These are phyloP conservation scores for Ondatra zibethicus DNA, from an alignment of 2,113 vertebrate genomes.

Conservation along the genomic window DNA sequence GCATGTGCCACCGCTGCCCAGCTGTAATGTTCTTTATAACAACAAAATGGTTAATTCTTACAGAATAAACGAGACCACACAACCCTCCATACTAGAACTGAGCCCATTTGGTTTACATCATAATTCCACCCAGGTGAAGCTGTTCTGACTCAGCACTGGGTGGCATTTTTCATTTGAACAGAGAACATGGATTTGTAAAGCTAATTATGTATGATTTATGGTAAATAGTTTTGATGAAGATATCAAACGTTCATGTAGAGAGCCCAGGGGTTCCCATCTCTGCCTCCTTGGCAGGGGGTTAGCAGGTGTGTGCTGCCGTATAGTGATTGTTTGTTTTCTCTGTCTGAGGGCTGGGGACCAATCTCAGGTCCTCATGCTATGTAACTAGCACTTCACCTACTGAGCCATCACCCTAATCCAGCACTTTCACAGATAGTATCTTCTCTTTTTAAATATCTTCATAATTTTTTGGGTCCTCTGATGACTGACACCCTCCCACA, in stretches of 20 bases:
- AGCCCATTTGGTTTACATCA: neutral
- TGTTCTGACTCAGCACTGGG: neutral
- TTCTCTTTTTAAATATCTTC: neutral
- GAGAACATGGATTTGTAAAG: neutral
- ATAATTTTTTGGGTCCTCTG: slow-evolving; percentile 34
- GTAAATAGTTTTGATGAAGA: neutral
- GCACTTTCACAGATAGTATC: neutral
- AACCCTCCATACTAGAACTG: neutral
- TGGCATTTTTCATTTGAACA: slow-evolving; percentile 33
- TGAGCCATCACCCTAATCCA: neutral
- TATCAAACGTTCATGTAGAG: neutral
- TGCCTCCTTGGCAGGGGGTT: neutral
- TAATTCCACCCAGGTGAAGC: neutral
- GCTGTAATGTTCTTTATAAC: slow-evolving; percentile 35
- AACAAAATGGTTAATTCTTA: slow-evolving; percentile 5
- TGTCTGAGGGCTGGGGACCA: too few relatives aligned
- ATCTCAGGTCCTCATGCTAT: neutral
- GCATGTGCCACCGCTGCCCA: too few relatives aligned
- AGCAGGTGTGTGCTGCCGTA: neutral
- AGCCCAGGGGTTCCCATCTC: neutral
- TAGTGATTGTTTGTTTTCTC: neutral
- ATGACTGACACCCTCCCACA: neutral
- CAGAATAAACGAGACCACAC: neutral
- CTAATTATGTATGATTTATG: slow-evolving; percentile 42
- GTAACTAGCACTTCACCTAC: neutral